Evolutionary conservation across 2,797 vertebrate genomes (phyloP).

Genomic region (Argyrosomus regius): DNA sequence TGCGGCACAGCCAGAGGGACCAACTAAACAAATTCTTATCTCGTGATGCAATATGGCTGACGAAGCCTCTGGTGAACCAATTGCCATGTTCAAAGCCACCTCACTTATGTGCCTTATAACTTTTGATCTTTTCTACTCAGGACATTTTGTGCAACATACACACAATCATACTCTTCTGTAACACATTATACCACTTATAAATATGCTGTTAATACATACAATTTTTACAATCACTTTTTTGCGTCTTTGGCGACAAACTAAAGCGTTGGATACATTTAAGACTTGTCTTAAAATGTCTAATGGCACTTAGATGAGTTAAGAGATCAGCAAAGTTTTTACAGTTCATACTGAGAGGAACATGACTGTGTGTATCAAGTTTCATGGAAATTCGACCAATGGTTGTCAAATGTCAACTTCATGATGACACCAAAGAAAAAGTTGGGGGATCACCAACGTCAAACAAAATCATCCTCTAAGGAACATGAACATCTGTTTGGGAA

Average conservation of each 20-base stretch:
- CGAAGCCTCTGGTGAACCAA: slow-evolving; percentile 52
- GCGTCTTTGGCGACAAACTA: neutral
- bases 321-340: neutral
- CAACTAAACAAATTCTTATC: slow-evolving; percentile 71
- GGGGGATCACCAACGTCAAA: neutral
- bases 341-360: neutral
- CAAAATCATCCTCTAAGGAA: neutral
- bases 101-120: slow-evolving; percentile 12
- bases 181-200: neutral
- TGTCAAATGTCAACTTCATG: neutral
- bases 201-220: neutral
- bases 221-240: neutral
- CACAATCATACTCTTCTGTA: slow-evolving; percentile 8
- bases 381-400: neutral
- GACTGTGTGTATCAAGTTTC: neutral
- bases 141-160: slow-evolving; percentile 12
- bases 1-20: slow-evolving; percentile 55
- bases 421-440: neutral
- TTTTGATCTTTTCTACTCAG: slow-evolving; percentile 4
- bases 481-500: neutral
- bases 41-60: slow-evolving; percentile 72
- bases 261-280: neutral
- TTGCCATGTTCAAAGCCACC: slow-evolving; percentile 37
- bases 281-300: neutral
- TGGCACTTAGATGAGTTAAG: neutral